phyloP scores from a whole-genome alignment of 2,888 invertebrate genomes.

The Isoperla grammatica region DNA sequence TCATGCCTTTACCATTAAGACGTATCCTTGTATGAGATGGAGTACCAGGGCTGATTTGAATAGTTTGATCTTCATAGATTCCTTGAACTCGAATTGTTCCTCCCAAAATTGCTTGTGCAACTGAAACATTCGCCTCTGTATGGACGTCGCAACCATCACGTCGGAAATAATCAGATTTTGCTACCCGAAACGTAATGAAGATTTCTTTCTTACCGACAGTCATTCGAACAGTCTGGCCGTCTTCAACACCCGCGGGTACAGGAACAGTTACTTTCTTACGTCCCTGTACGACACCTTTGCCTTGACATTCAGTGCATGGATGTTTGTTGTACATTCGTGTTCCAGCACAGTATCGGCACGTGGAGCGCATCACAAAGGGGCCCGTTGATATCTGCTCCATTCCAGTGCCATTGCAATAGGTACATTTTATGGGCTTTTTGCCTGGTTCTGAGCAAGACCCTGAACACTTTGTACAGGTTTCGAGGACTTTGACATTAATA shows the following conservation, averaged over 20 bases:
- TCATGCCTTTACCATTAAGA: constrained; percentile 86
- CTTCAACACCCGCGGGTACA: constrained; percentile 93
- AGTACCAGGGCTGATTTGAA: constrained; percentile 81
- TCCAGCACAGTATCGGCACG: constrained; percentile 89
- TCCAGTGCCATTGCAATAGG: constrained; percentile 93
- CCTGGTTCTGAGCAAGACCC: constrained; percentile 86
- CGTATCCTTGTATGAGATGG: constrained; percentile 87
- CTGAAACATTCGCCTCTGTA: constrained; percentile 81
- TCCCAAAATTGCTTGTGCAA: constrained; percentile 90
- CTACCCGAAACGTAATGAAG: constrained; percentile 90
- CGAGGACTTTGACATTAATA: constrained; percentile 83
- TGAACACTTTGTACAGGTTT: constrained; percentile 83
- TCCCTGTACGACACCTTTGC: constrained; percentile 86
- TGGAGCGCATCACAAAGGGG: constrained; percentile 94
- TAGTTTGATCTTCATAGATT: constrained; percentile 81
- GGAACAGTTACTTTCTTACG: constrained; percentile 85
- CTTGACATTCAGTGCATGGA: constrained; percentile 89
- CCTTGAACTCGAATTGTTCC: constrained; percentile 91
- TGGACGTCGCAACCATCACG: constrained; percentile 95
- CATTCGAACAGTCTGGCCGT: constrained; percentile 96
- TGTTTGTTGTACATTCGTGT: constrained; percentile 79
- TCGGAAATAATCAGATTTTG: constrained; percentile 80
- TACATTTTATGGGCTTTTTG: constrained; percentile 83
- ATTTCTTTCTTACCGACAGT: constrained; percentile 83
- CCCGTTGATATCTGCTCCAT: constrained; percentile 89